phyloP scores from a whole-genome alignment of 2,797 vertebrate species.

The Coluber constrictor region DNA sequence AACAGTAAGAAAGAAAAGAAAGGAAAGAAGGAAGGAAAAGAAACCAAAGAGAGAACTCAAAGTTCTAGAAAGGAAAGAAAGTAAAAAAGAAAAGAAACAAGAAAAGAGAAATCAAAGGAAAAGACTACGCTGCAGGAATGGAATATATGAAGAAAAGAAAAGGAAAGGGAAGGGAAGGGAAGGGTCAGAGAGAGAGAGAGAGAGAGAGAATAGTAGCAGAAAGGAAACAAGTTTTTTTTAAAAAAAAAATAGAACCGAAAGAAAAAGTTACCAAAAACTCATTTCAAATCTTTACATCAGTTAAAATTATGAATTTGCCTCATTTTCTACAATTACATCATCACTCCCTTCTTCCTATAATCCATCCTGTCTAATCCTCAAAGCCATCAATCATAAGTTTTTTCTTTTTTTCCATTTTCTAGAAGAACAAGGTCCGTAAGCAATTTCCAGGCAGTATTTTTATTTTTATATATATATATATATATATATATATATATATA shows the following conservation, averaged over 20 bases:
- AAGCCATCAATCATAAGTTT: background rate
- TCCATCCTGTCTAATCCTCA: background rate
- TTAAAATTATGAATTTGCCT: background rate
- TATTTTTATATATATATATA: too few relatives aligned
- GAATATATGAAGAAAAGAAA: too few relatives aligned
- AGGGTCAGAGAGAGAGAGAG: rapidly evolving
- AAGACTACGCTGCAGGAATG: background rate
- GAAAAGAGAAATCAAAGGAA: background rate
- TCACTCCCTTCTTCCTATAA: background rate
- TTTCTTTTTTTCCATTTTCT: background rate
- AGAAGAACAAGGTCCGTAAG: background rate
- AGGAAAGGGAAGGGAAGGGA: too few relatives aligned
- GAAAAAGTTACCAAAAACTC: rapidly evolving
- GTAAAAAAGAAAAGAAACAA: background rate
- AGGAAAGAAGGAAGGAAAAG: background rate
- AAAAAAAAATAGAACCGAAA: background rate
- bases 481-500: too few relatives aligned
- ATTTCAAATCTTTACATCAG: background rate
- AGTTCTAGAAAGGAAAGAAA: background rate
- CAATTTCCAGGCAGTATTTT: background rate
- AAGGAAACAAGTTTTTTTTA: background rate
- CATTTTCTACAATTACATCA: background rate
- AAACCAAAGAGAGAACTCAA: background rate
- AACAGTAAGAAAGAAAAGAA: background rate
- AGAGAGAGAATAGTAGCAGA: too few relatives aligned